These are phyloP conservation scores for Drosophila lacicola DNA, from an alignment of 2,888 invertebrate species.

Conservation along the genomic window DNA sequence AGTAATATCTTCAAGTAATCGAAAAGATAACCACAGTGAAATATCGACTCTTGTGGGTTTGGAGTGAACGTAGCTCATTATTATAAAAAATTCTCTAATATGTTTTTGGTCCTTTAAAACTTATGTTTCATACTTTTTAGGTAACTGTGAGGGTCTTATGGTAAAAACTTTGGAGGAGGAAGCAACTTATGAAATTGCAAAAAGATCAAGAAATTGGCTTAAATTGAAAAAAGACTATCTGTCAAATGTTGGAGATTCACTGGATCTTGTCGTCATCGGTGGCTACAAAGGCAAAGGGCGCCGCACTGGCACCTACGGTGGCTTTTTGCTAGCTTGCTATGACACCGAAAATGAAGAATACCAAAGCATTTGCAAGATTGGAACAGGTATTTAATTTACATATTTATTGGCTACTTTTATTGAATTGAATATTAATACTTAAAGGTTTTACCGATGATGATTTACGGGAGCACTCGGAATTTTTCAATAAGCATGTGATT, in stretches of 20 bases:
- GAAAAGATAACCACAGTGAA: too few relatives aligned
- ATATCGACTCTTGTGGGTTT: too few relatives aligned
- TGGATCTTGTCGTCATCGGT: conserved; percentile 98
- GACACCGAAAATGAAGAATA: conserved; percentile 95
- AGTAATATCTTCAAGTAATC: too few relatives aligned
- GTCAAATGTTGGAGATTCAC: conserved; percentile 97
- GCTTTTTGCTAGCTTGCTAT: conserved; percentile 97
- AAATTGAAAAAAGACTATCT: conserved; percentile 99
- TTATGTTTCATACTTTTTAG: conserved; percentile 79
- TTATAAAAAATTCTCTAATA: too few relatives aligned
- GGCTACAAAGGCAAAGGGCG: conserved; percentile 97
- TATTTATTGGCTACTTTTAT: background rate
- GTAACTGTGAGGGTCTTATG: conserved; percentile 99
- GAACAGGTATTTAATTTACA: conserved; percentile 74
- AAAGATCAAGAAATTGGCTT: conserved; percentile 96
- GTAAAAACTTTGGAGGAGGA: conserved; percentile 95
- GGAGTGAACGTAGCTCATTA: too few relatives aligned
- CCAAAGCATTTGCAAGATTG: conserved; percentile 96
- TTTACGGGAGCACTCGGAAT: conserved; percentile 90
- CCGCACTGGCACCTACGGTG: conserved; percentile 96
- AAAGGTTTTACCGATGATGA: conserved; percentile 98
- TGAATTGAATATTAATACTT: background rate
- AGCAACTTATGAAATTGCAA: conserved; percentile 98
- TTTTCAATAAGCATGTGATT: conserved; percentile 91
- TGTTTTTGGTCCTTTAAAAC: too few relatives aligned